Evolutionary conservation across 2,797 vertebrate genomes (phyloP).

Genomic region (Etheostoma perlongum): DNA sequence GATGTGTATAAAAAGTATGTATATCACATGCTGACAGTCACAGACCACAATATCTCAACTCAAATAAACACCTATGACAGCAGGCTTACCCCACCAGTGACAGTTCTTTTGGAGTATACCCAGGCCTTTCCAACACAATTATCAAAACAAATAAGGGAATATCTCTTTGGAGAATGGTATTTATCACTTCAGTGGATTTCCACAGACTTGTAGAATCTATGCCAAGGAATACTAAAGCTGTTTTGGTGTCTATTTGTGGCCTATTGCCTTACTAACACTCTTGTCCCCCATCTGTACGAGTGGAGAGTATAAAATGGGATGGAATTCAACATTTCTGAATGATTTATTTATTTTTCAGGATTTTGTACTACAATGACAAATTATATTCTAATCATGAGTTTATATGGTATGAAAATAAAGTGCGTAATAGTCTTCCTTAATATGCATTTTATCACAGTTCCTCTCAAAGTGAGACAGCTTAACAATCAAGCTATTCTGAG

Average conservation of each 20-base stretch:
- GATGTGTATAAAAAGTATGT: too few relatives aligned
- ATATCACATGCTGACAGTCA: neutral
- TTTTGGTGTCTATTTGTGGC: neutral
- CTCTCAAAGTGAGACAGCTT: slow-evolving; percentile 38
- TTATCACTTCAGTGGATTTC: neutral
- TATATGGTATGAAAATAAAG: slow-evolving; percentile 20
- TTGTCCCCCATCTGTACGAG: neutral
- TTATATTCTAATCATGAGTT: slow-evolving; percentile 5
- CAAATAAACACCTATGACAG: neutral
- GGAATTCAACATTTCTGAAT: neutral
- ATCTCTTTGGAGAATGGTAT: neutral
- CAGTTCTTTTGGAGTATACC: neutral
- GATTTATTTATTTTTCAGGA: neutral
- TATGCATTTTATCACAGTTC: slow-evolving; percentile 36
- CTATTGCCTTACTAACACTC: slow-evolving; percentile 6
- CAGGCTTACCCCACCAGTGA: neutral
- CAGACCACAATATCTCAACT: neutral
- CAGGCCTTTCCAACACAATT: too few relatives aligned
- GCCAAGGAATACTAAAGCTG: neutral
- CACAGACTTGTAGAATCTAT: neutral
- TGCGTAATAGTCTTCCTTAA: slow-evolving; percentile 12
- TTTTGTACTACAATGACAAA: slow-evolving; percentile 4
- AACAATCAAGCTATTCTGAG: slow-evolving; percentile 33
- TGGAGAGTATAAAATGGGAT: neutral
- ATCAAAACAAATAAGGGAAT: neutral